Evolutionary conservation across 2,113 vertebrate genomes (phyloP), one percentile per base, ranked within the genome.

Genomic region (Neolamprologus sp.): DNA sequence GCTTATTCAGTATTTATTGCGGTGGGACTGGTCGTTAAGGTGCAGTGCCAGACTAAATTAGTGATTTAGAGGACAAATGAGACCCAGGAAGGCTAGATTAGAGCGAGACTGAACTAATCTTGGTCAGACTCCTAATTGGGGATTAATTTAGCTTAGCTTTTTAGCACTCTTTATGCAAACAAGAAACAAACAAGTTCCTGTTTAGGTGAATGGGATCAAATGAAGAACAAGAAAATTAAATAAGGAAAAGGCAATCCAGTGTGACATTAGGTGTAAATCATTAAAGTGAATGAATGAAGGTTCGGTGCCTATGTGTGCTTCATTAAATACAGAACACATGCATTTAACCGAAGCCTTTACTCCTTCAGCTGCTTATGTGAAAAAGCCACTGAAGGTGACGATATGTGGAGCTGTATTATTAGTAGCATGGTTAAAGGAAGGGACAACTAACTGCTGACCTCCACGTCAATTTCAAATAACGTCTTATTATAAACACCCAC

Each of bases 401-500:
- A 42, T 40, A 45, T 40, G n/a, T 55, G 2, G 53, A 51, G 11
- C 17, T 45, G 13, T 23, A 55, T 54, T 79, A 89, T 93, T 93
- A 88, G 92, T 71, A 87, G 73, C 79, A 86, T 57, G 42, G 37
- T 81, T 60, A 80, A 63, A 14, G 54, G 80, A 37, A 83, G 80
- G 75, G 68, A 84, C 55, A 83, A 81, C 7, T 58, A 86, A 68
- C 45, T 5, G 10, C 58, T 93, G 84, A 92, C 89, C 92, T 85
- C 75, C 33, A 73, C 14, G 87, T 91, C 75, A 47, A 81, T 92
- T 82, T 81, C 31, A 82, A 85, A 85, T 49, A 71, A 79, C 47
- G 23, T 47, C 80, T 85, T 86, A 86, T 91, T 83, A 81, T 80
- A 90, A 88, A 91, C 84, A 87, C 57, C 85, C 13, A 17, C 75